Evolutionary conservation across 1,140 invertebrate species (phyloP), one percentile per base, ranked within the genome.

Genomic region (Asbolus verrucosus): DNA sequence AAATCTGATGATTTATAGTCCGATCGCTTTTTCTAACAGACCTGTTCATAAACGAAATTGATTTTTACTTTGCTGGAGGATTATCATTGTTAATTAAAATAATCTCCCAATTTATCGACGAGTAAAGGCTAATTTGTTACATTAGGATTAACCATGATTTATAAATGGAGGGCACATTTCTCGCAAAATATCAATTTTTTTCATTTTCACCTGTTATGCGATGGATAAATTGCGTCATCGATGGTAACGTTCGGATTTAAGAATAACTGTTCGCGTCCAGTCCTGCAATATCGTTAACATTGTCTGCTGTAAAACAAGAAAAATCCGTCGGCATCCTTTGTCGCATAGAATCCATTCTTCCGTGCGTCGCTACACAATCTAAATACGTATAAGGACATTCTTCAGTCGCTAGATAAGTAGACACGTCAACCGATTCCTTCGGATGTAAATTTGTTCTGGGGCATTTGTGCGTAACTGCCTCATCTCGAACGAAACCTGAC

Each of bases 371-470:
- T 75, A 71, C 73, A 76, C 74, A 77, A 78, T 78, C 77, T 76
- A 77, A 77, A 78, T 78, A 78, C 77, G 74, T 77, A 78, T 74
- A 78, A 78, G 77, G 76, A 78, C 77, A 78, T 78, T 78, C 77
- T 77, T 78, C 77, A 76, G 75, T 75, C 73, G 73, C 68, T 77
- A 77, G 77, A 77, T 78, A 77, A 76, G 77, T 77, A 77, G 77
- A 72, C 77, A 78, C 74, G 77, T 78, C 77, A 76, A 69, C 33
- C 73, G 70, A 78, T 75, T 76, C 77, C 77, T 78, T 78, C 77
- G 76, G 77, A 78, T 78, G 77, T 78, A 78, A 78, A 78, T 78
- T 78, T 78, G 76, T 78, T 73, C 70, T 75, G 71, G 72, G 75
- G 73, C 73, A 75, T 71, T 75, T 77, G 72, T 75, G 73, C 70